Evolutionary conservation across 2,113 vertebrate species (phyloP), one percentile per base, ranked within the genome.

Genomic region (Ceuthmochares aereus): DNA sequence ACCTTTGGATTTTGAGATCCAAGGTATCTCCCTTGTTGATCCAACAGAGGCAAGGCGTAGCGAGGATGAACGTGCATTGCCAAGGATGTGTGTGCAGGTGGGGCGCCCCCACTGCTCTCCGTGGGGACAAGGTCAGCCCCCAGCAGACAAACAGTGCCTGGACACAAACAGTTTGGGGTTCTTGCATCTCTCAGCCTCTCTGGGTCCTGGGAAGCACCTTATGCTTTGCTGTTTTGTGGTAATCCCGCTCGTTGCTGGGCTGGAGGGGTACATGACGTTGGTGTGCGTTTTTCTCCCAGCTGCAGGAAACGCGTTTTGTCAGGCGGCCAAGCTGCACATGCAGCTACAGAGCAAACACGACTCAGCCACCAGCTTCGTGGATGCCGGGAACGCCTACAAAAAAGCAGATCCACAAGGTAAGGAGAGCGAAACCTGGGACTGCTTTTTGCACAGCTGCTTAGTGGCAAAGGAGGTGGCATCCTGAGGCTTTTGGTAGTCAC

Each of bases 261-360:
- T 2, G 3, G 29, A 5, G 8, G 40, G 54, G 29, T 42, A 47
- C n/a, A 45, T 0, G 2, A 47, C 23, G 10, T 70, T 1, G 2
- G 5, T 15, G 8, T 54, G 32, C n/a, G 42, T 88, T 56, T 95
- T 51, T 95, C 90, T 94, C 67, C 29, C 93, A 99, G 99, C 98
- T 77, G 98, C 99, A 88, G 99, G 99, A 74, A 99, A 97, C 34
- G 99, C 99, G 0, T 99, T 99, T 89, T 99, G 99, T 92, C 99
- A 99, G 96, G 99, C 99, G 0, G 99, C 99, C 87, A 99, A 99
- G 83, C 98, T 99, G 72, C 99, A 99, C 69, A 98, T 99, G 99
- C 99, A 99, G 96, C 98, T 99, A 76, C 99, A 99, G 98, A 99
- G 99, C 98, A 99, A 99, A 82, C 99, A 99, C 3, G 99, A 99